These are phyloP conservation scores for Stenchaetothrips biformis DNA, from an alignment of 2,888 invertebrate species.

Conservation along the genomic window DNA sequence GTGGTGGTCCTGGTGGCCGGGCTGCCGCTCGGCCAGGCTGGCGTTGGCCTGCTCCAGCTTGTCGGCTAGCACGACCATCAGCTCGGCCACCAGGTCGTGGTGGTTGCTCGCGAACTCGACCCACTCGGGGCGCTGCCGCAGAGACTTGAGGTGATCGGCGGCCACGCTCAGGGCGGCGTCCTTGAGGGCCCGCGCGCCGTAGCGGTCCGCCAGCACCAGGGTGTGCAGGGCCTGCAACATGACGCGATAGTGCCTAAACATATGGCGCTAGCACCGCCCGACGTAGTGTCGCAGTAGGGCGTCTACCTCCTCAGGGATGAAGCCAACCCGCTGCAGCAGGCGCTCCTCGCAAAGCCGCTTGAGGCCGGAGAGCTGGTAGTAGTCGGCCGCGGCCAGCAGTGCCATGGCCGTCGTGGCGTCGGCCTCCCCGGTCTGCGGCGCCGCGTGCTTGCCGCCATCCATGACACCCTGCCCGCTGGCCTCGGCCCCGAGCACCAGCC, in stretches of 20 bases:
- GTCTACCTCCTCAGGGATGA: not conserved
- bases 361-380: constrained; percentile 8
- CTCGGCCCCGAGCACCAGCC: not conserved
- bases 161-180: constrained; percentile 5
- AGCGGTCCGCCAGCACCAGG: constrained; percentile 7
- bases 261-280: not conserved
- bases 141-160: not conserved
- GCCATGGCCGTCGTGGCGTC: not conserved
- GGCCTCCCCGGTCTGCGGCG: not conserved
- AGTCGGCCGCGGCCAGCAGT: constrained; percentile 13
- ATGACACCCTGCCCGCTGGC: not conserved
- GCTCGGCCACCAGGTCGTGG: constrained; percentile 21
- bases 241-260: not conserved
- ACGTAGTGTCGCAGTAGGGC: not conserved
- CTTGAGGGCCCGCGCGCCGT: constrained; percentile 3
- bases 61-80: not conserved
- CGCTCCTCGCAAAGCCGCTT: constrained; percentile 18
- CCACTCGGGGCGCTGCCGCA: constrained; percentile 16
- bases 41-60: constrained; percentile 11
- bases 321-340: not conserved
- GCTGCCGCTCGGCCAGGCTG: not conserved
- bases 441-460: not conserved
- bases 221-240: constrained; percentile 1
- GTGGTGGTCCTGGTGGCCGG: not conserved
- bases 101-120: constrained; percentile 1